phyloP scores from a whole-genome alignment of 23 tunicate species.

The Corella eumyota region DNA sequence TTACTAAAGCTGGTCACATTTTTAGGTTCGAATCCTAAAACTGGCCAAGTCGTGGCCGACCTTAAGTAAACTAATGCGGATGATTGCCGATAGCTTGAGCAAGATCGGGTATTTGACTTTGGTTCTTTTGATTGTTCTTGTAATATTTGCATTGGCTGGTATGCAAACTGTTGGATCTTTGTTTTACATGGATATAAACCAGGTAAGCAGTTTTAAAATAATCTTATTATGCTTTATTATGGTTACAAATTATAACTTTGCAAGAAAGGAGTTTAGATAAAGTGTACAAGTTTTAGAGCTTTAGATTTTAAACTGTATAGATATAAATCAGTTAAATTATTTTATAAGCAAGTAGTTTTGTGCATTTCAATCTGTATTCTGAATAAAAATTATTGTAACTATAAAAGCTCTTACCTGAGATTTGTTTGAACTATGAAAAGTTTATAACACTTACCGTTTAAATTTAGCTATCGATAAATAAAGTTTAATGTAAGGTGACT shows the following conservation, averaged over 20 bases:
- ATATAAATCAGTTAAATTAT: too few species aligned
- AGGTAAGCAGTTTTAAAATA: slow-evolving; percentile 16
- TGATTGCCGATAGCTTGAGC: slow-evolving; percentile 78
- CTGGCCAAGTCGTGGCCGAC: slow-evolving; percentile 83
- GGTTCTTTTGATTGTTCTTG: slow-evolving; percentile 67
- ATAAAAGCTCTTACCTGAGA: too few species aligned
- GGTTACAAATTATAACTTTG: neutral
- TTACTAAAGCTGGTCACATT: neutral
- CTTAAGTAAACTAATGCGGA: slow-evolving; percentile 65
- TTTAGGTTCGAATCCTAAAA: slow-evolving; percentile 76
- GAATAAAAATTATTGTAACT: too few species aligned
- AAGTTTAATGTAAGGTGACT: too few species aligned
- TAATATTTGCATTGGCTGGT: slow-evolving; percentile 82
- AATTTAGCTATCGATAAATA: too few species aligned
- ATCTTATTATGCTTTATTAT: neutral
- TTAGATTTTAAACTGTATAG: too few species aligned
- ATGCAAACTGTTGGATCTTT: slow-evolving; percentile 73
- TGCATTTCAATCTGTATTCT: too few species aligned
- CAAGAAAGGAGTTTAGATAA: too few species aligned
- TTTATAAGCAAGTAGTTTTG: too few species aligned
- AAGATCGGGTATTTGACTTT: slow-evolving; percentile 78
- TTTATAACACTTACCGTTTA: too few species aligned
- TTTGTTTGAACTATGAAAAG: too few species aligned
- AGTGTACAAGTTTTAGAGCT: too few species aligned
- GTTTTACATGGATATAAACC: slow-evolving; percentile 30